A percentile compares a stretch with the other conserved stretches of the same genome.
phyloP scores from a whole-genome alignment of 1,140 invertebrate species.

The Ephestia elutella region DNA sequence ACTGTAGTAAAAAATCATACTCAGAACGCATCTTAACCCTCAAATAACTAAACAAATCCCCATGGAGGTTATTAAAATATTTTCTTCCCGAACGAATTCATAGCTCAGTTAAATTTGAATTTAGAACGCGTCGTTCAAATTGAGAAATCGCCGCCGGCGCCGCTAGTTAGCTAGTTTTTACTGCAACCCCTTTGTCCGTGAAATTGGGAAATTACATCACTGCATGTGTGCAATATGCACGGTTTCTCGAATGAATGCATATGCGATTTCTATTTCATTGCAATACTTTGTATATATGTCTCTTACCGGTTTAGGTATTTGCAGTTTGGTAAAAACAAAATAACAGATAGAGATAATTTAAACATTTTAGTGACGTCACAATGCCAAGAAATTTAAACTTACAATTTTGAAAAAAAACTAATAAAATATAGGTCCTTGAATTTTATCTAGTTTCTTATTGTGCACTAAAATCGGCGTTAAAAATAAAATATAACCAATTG shows the following conservation, averaged over 20 bases:
- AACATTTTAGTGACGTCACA: no score
- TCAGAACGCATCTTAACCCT: not conserved
- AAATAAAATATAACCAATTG: no score
- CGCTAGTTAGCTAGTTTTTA: constrained; percentile 69
- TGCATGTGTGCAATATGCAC: constrained; percentile 8
- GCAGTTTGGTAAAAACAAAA: no score
- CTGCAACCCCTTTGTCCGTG: constrained; percentile 53
- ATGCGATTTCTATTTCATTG: not conserved
- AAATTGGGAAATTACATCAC: constrained; percentile 57
- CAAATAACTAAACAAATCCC: not conserved
- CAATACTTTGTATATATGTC: not conserved
- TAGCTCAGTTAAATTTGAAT: constrained; percentile 54
- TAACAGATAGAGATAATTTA: no score
- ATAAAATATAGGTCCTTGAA: no score
- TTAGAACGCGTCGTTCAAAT: constrained; percentile 49
- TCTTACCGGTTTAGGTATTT: not conserved
- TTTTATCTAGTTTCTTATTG: no score
- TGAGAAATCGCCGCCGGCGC: constrained; percentile 42
- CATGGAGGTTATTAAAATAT: constrained; percentile 21
- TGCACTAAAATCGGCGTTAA: no score
- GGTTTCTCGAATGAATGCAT: not conserved
- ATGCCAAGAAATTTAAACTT: no score
- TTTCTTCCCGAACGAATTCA: constrained; percentile 48
- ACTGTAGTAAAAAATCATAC: not conserved
- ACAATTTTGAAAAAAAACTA: no score